Evolutionary conservation across 1,140 invertebrate genomes (phyloP), one percentile per base, ranked within the genome.

Genomic region (Ericerus pela): DNA sequence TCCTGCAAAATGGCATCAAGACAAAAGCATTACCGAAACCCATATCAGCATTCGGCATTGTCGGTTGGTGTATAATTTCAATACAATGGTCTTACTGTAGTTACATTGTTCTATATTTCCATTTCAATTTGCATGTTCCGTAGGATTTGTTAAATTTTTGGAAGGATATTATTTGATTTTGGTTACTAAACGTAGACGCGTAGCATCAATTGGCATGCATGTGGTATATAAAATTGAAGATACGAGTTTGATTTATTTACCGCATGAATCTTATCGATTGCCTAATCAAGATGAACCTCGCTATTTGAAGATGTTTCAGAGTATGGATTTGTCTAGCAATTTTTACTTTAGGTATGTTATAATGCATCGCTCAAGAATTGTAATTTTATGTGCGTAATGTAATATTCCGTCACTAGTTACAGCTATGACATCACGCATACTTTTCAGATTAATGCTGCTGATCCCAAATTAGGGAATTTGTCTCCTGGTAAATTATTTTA

Each of bases 201-300:
- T 95, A 27, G 91, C 90, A 53, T 77, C 88, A 6, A 85, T 98
- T 65, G 93, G 94, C 12, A 81, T 88, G 67, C 94, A 99, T 71
- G 83, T 86, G 6, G 87, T 97, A 57, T 97, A 96, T 67, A 96
- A 96, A 73, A 87, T 97, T 59, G 91, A 96, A 73, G 92, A 97
- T 63, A 96, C 92, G 1, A 76, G 78, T 4, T 93, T 95, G 79
- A 84, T 96, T 58, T 96, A 96, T 64, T 92, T 97, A 67, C 89
- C 91, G 24, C 88, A 85, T 75, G 84, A 88, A 61, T 77, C 75
- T 8, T 79, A 82, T 52, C 78, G 84, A 60, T 73, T 81, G 8
- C 75, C 79, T 47, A 88, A 96, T 75, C 86, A 85, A 1, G 90
- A 96, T 67, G 94, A 98, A 69, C 79, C 85, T 47, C 79, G 87